Percentiles rank a stretch among this genome's conserved stretches.
Evolutionary conservation across 2,888 invertebrate genomes (phyloP).

Genomic region (Idaea dimidiata): DNA sequence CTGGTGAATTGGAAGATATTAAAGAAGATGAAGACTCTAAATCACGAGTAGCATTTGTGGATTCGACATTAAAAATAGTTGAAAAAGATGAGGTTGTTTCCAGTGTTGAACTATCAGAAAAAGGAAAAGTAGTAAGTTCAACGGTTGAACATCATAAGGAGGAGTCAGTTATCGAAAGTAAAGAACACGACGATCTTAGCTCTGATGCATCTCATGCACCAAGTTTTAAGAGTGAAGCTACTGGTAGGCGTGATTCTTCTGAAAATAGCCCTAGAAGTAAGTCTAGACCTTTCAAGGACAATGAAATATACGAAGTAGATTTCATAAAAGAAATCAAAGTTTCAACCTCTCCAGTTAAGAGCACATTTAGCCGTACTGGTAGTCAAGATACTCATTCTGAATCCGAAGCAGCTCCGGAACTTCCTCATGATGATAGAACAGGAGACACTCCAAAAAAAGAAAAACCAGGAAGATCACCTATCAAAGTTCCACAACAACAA

Average conservation of each 20-base stretch:
- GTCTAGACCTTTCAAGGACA: slow-evolving; percentile 72
- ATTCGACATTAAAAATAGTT: slow-evolving; percentile 65
- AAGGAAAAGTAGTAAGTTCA: slow-evolving; percentile 73
- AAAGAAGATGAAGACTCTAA: slow-evolving; percentile 67
- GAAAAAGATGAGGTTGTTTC: slow-evolving; percentile 73
- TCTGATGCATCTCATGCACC: slow-evolving; percentile 73
- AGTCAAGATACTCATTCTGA: slow-evolving; percentile 81
- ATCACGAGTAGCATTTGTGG: slow-evolving; percentile 65
- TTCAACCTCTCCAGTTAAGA: slow-evolving; percentile 74
- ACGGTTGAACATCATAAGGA: slow-evolving; percentile 71
- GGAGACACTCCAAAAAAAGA: slow-evolving; percentile 66
- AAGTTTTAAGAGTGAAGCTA: slow-evolving; percentile 68
- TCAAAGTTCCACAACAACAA: slow-evolving; percentile 69
- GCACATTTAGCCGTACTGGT: slow-evolving; percentile 75
- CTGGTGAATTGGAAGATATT: slow-evolving; percentile 70
- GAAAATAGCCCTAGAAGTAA: slow-evolving; percentile 71
- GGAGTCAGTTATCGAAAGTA: slow-evolving; percentile 73
- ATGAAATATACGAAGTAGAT: slow-evolving; percentile 75
- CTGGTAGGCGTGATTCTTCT: slow-evolving; percentile 62
- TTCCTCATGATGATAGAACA: slow-evolving; percentile 69
- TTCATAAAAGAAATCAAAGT: slow-evolving; percentile 79
- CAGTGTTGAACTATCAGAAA: slow-evolving; percentile 67
- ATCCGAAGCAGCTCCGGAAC: slow-evolving; percentile 76
- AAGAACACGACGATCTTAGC: slow-evolving; percentile 73
- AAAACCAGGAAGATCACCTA: slow-evolving; percentile 59